Base-by-base conservation (phyloP, 2,113 vertebrate genomes). In the Collichthys lucidus region DNA sequence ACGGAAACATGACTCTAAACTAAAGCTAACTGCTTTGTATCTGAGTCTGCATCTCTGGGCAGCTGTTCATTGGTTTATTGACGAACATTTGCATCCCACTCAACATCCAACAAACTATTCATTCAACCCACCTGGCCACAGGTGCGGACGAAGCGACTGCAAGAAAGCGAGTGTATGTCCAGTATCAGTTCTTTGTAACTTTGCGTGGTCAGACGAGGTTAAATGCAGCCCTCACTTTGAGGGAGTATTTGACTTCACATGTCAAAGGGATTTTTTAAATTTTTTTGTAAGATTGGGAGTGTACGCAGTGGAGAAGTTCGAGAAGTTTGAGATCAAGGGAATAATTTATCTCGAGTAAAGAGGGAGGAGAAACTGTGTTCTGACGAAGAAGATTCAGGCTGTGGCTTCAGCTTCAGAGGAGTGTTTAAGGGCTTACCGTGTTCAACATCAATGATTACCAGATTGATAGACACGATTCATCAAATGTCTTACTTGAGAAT, bases 291-390 rank as follows among this genome's bases (percentile, higher is more conserved):
- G 35, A 22, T 5, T 2, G 55, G 40, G 26, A 77, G 55, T 12
- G 31, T 10, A 26, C 24, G 42, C 31, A 26, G 68, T 62, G 20
- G 12, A 63, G 35, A 49, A 57, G 11, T 35, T 35, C 6, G 31
- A 35, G 31, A 42, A 68, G 49, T 50, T 63, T 40, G 12, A 64
- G 70, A 80, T 80, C 53, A 80, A 77, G 77, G 55, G 61, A 62
- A 77, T 77, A 66, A 59, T 65, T 61, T n/a, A 59, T 40, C 47
- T 10, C 22, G 24, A 65, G 42, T 29, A n/a, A 69, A 44, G 31
- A 79, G 31, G 44, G 14, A 52, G 29, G 24, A 70, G 12, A 60
- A 60, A 71, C 19, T 59, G 17, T 15, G 17, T n/a, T 31, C 20
- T 31, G 47, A 52, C 3, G 10, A 66, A 31, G 31, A 29, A 14